Evolutionary conservation across 1,140 invertebrate genomes (phyloP).

Genomic region (Lepidurus couesii): DNA sequence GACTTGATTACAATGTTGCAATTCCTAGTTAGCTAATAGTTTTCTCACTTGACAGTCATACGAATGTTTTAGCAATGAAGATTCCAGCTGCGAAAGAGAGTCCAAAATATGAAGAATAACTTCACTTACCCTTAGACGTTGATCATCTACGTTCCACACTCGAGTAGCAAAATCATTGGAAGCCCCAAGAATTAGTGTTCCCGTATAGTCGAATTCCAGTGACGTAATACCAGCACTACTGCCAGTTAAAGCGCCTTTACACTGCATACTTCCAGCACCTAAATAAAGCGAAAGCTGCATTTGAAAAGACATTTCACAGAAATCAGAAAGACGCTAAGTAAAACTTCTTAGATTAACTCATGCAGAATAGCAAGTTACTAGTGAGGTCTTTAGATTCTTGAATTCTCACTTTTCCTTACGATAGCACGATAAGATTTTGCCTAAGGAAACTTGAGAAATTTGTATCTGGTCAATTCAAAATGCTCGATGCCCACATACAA

Average conservation of each 20-base stretch:
- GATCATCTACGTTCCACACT: conserved; percentile 86
- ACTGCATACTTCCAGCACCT: conserved; percentile 36
- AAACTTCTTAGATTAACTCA: no score
- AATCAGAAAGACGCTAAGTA: not conserved
- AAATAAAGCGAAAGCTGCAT: not conserved
- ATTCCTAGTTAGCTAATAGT: not conserved
- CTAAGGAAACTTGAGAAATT: no score
- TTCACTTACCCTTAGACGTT: conserved; percentile 75
- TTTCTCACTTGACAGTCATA: not conserved
- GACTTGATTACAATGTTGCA: not conserved
- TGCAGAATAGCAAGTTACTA: no score
- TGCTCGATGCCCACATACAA: no score
- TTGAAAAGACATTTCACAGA: not conserved
- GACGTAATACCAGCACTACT: conserved; percentile 92
- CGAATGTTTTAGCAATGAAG: not conserved
- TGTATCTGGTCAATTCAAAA: no score
- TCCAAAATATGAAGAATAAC: not conserved
- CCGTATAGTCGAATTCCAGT: conserved; percentile 87
- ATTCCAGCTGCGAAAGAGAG: conserved; percentile 35
- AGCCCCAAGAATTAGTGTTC: conserved; percentile 75
- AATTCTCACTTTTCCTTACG: no score
- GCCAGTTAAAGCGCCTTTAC: conserved; percentile 70
- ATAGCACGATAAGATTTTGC: no score
- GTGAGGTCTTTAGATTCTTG: no score
- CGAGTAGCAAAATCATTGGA: conserved; percentile 92